Evolutionary conservation across 1,140 invertebrate species (phyloP).

Genomic region (Formica exsecta): DNA sequence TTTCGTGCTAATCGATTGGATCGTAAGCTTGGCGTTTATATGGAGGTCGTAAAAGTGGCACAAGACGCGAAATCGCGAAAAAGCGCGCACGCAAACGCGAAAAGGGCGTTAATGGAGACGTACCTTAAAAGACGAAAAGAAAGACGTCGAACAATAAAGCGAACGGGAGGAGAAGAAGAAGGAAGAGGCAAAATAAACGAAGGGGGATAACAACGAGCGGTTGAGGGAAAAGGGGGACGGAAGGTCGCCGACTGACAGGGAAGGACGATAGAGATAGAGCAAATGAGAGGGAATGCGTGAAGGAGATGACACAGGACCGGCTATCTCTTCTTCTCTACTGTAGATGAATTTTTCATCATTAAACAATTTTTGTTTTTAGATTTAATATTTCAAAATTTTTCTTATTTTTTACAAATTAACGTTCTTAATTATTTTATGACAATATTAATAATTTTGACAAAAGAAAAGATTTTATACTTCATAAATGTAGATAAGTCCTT

Average conservation of each 20-base stretch:
- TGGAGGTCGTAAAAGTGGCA: background rate
- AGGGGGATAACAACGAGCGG: background rate
- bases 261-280: slow-evolving; percentile 18
- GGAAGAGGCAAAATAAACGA: slow-evolving; percentile 13
- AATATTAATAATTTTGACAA: background rate
- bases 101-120: slow-evolving; percentile 39
- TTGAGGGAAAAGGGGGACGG: slow-evolving; percentile 12
- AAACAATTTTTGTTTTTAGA: background rate
- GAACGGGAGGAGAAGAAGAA: slow-evolving; percentile 7
- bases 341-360: background rate
- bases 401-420: background rate
- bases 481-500: background rate
- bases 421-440: background rate
- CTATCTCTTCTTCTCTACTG: background rate
- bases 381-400: background rate
- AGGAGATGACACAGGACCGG: background rate
- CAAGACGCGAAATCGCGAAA: background rate
- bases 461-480: background rate
- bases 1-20: background rate
- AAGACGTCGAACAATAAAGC: slow-evolving; percentile 22
- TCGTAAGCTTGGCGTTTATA: background rate
- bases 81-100: slow-evolving; percentile 11
- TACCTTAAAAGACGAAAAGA: background rate
- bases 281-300: slow-evolving; percentile 16
- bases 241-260: slow-evolving; percentile 30